Base-by-base conservation (phyloP, 2,888 invertebrate species). In the Platynereis dumerilii region DNA sequence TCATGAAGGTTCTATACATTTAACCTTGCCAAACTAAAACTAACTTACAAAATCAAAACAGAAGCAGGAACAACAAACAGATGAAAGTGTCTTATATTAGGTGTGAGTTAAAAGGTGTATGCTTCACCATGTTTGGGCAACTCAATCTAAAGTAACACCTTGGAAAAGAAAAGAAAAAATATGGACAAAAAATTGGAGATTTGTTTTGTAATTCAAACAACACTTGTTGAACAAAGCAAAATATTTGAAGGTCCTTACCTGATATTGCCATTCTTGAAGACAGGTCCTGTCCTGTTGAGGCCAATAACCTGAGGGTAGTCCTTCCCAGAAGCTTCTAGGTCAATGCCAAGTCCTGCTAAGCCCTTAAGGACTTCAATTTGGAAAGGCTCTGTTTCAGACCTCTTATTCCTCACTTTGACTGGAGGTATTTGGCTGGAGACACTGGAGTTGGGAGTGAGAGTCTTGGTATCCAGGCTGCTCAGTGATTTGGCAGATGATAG, bases 331-430 rank as follows among this genome's bases (percentile, higher is more conserved):
- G 75, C 74, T 53, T 69, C 68, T 15, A 80, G 75, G 54, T 77
- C 78, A 61, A 80, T 72, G n/a, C 81, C 81, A 28, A 81, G 66
- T n/a, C 81, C 80, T 22, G 78, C 69, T 60, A 81, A 77, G 26
- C 80, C 79, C 66, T 79, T 79, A 59, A 80, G 70, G 22, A 81
- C 75, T 28, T 78, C 79, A 29, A 81, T 76, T 67, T 78, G 76
- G 59, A 80, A 81, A 27, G 78, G 76, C 42, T 76, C 72, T 10
- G 75, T 73, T 54, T 76, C 75, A 52, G 72, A 74, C 5, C 81
- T 69, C n/a, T 52, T 45, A 20, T 61, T 61, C 27, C 55, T 52
- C n/a, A 54, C 53, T 39, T 27, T 55, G 20, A 54, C 55, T 24
- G 48, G 10, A n/a, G 22, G 22, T 5, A 48, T n/a, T n/a, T 48